Evolutionary conservation across 2,797 vertebrate genomes (phyloP).

Genomic region (Peromyscus nudipes): DNA sequence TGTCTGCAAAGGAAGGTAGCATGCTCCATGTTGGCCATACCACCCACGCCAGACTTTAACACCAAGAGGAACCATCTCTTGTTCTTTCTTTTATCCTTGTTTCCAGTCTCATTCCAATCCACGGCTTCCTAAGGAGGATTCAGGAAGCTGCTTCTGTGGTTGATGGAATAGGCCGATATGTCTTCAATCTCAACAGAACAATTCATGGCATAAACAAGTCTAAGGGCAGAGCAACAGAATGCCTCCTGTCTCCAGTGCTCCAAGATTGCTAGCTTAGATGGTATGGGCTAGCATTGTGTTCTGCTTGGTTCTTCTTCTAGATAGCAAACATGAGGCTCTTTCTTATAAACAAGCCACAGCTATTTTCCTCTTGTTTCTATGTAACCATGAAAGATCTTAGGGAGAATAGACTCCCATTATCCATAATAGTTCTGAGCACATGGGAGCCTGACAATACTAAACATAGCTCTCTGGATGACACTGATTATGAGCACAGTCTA

Average conservation of each 20-base stretch:
- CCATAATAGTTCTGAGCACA: not conserved
- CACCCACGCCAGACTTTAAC: not conserved
- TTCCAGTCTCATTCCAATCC: not conserved
- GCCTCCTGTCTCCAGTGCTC: not conserved
- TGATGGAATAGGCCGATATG: not conserved
- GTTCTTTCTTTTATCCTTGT: not conserved
- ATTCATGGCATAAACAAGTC: not conserved
- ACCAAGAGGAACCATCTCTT: not conserved
- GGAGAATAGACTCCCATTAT: not conserved
- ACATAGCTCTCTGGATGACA: not conserved
- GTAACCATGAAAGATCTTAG: not conserved
- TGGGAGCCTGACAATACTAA: not conserved
- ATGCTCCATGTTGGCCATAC: not conserved
- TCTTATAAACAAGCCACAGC: not conserved
- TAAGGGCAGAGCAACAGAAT: not conserved
- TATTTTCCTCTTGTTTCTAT: not conserved
- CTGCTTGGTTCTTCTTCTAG: not conserved
- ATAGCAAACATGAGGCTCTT: not conserved
- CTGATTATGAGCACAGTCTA: not conserved
- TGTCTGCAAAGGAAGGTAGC: not conserved
- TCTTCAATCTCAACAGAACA: not conserved
- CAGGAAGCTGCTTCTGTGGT: not conserved
- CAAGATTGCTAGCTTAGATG: not conserved
- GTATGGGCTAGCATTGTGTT: not conserved
- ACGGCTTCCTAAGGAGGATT: not conserved